These are phyloP conservation scores for Andrena hattorfiana DNA, from an alignment of 2,888 invertebrate species.

Conservation along the genomic window DNA sequence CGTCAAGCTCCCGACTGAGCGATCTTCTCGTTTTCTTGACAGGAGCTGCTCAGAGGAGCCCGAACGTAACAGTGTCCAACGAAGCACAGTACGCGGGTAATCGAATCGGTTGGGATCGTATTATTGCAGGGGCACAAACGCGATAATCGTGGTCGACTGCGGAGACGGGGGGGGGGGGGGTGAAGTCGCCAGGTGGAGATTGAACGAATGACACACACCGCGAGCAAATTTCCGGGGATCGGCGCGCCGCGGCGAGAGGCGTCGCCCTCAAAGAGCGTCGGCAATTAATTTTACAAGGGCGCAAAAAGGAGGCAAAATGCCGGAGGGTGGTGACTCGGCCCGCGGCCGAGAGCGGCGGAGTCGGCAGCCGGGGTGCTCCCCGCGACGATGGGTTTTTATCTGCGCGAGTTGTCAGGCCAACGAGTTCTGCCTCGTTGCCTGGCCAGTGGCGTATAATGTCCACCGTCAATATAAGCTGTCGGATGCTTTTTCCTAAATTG, in stretches of 20 bases:
- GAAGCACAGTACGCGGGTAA: not conserved
- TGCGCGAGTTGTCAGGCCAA: constrained; percentile 81
- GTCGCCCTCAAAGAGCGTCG: constrained; percentile 71
- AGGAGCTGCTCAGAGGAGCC: no score
- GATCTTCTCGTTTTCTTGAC: not conserved
- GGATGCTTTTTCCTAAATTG: constrained; percentile 84
- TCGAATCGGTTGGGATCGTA: constrained; percentile 10
- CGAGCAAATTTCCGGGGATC: constrained; percentile 65
- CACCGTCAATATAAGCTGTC: constrained; percentile 83
- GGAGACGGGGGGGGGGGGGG: not conserved
- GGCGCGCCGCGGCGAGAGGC: constrained; percentile 59
- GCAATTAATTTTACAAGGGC: constrained; percentile 76
- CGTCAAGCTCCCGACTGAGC: not conserved
- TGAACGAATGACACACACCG: constrained; percentile 69
- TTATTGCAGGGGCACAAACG: constrained; percentile 28
- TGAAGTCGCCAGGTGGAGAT: constrained; percentile 62
- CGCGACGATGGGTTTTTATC: constrained; percentile 75
- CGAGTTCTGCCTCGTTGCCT: constrained; percentile 76
- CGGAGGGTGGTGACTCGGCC: constrained; percentile 56
- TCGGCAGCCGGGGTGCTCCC: constrained; percentile 45
- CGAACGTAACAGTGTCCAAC: no score
- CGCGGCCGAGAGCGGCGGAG: constrained; percentile 41
- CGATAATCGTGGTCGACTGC: constrained; percentile 8
- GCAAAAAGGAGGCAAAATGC: constrained; percentile 68
- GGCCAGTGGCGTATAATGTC: constrained; percentile 80